Base-by-base conservation (phyloP, 2,888 invertebrate genomes). In the Melieria omissa region DNA sequence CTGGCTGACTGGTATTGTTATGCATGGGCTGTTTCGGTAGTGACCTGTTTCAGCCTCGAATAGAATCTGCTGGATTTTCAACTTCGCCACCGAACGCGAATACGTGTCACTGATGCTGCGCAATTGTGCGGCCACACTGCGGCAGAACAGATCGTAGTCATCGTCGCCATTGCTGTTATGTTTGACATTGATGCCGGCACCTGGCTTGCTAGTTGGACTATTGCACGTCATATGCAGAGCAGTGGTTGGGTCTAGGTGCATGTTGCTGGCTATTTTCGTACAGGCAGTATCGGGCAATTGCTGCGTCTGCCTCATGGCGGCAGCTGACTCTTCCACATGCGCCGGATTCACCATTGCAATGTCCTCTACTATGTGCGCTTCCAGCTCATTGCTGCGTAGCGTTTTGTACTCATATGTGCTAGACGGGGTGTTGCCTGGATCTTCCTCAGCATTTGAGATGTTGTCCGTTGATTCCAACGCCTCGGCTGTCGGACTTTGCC, bases 11-110 rank as follows among this genome's bases (percentile, higher is more conserved):
- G 29, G 29, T 29, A 29, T 29, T 42, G 71, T 72, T 42, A 72
- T 67, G 44, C 71, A 72, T 10, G 71, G 63, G 41, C 62, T 72
- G 41, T 67, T 66, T 47, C 64, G 12, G 46, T 79, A 80, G 46
- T 79, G 77, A 4, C 80, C 80, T 7, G 78, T 80, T 71, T 80
- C 80, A 6, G 80, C 80, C 74, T 80, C 79, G 68, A 80, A 80
- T 45, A 80, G 69, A 45, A 80, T 79, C 71, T 80, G 78, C 49
- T 80, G 80, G 46, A 80, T 80, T 80, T 80, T 80, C n/a, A 80
- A 71, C 74, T 80, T 80, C 1, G 80, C 80, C 14, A 80, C 74
- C 4, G 80, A 78, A 12, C 79, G 74, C 0, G 80, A 79, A 74
- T 80, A 80, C 4, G 76, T 64, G 60, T 80, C 80, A 0, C 76